Conservation (phyloP, 2,888 invertebrate genomes). For the Buathra laborator region DNA sequence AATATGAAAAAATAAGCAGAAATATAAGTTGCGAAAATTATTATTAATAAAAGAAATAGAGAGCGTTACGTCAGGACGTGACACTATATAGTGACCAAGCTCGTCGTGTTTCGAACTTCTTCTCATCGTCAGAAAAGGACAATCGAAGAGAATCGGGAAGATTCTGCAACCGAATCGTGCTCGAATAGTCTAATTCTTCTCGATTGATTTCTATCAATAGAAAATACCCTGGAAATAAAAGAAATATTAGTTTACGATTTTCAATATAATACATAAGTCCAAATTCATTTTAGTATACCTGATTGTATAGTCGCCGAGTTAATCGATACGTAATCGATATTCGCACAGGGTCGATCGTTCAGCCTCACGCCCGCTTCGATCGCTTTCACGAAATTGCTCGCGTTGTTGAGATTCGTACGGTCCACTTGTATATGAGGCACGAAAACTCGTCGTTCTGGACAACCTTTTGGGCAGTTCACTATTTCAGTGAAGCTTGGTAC, state of each 20-base stretch:
- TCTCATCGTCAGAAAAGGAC: neutral
- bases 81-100: neutral
- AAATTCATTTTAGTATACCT: neutral
- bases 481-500: neutral
- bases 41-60: no score
- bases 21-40: no score
- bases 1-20: no score
- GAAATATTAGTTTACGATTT: no score
- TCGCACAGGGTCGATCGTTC: neutral
- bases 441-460: neutral
- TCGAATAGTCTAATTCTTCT: no score
- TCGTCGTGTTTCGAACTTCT: neutral
- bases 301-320: neutral
- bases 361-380: neutral
- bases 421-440: neutral
- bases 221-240: no score
- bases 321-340: neutral
- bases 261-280: neutral
- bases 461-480: neutral
- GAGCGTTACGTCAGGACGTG: no score
- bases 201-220: no score
- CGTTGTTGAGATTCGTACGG: neutral
- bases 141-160: no score
- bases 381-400: neutral
- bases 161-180: no score